A percentile compares a stretch with the other conserved stretches of the same genome.
phyloP scores from a whole-genome alignment of 2,113 vertebrate species.

The Cinclus cinclus region DNA sequence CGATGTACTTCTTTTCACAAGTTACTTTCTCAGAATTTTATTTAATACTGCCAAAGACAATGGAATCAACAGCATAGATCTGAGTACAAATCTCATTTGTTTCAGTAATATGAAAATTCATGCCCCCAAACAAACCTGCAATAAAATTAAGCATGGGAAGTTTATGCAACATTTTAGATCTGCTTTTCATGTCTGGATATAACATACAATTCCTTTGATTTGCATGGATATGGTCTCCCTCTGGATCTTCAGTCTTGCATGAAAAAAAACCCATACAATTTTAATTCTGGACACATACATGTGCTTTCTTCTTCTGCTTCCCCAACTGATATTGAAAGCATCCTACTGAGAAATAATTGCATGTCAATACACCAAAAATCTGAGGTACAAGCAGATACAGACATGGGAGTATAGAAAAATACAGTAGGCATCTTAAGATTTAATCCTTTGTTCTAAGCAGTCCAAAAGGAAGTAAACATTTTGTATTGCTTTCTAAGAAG shows the following conservation, averaged over 20 bases:
- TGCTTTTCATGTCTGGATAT: background rate
- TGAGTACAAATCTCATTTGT: background rate
- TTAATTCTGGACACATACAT: background rate
- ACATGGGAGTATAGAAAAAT: background rate
- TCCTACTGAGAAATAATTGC: background rate
- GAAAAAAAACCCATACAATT: background rate
- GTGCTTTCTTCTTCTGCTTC: background rate
- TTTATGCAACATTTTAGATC: background rate
- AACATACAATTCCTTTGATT: background rate
- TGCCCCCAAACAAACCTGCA: background rate
- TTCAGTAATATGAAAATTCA: background rate
- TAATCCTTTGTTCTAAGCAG: background rate
- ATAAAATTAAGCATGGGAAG: background rate
- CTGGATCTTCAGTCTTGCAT: background rate
- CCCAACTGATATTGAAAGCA: background rate
- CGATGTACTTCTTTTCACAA: background rate
- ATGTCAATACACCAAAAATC: background rate
- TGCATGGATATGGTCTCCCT: background rate
- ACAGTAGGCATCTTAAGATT: background rate
- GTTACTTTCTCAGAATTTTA: background rate
- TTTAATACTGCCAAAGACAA: background rate
- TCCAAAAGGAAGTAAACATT: background rate
- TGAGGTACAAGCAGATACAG: background rate
- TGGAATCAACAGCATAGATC: background rate
- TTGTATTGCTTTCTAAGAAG: background rate